Evolutionary conservation across 2,113 vertebrate species (phyloP).

Genomic region (Notothenia rossii): DNA sequence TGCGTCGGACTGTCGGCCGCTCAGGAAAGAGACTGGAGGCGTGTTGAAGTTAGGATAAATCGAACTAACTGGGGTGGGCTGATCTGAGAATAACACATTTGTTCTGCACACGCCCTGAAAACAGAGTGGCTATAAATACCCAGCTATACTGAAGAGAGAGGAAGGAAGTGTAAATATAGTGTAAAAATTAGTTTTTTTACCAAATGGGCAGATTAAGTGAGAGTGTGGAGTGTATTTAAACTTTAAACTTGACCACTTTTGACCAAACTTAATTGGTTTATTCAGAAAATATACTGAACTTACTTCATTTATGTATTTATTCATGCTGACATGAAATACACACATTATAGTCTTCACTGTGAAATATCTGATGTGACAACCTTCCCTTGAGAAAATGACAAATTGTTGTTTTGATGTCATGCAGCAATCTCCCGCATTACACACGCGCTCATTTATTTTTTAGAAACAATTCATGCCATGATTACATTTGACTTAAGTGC

Average conservation of each 20-base stretch:
- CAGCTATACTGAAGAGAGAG: not conserved
- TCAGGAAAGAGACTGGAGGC: constrained; percentile 68
- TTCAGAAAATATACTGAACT: not conserved
- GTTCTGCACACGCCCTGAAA: constrained; percentile 33
- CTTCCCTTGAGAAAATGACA: not conserved
- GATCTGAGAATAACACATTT: constrained; percentile 54
- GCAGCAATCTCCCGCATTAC: not conserved
- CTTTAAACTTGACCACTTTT: not conserved
- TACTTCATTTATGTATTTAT: not conserved
- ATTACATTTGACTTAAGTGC: constrained; percentile 33
- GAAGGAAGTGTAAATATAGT: constrained; percentile 15
- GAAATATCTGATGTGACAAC: not conserved
- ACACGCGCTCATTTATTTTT: not conserved
- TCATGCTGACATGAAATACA: not conserved
- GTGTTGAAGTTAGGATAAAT: constrained; percentile 43
- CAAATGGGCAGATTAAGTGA: not conserved
- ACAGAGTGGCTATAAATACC: constrained; percentile 53
- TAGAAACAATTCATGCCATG: constrained; percentile 9
- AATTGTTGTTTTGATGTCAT: not conserved
- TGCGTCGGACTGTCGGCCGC: constrained; percentile 26
- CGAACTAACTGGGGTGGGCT: not conserved
- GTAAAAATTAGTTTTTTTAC: not conserved
- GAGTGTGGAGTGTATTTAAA: not conserved
- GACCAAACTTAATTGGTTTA: not conserved
- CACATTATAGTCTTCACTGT: not conserved